Percentiles rank a stretch among this genome's conserved stretches.
Conservation (phyloP, 2,797 vertebrate species). For the Ceryle rudis region DNA sequence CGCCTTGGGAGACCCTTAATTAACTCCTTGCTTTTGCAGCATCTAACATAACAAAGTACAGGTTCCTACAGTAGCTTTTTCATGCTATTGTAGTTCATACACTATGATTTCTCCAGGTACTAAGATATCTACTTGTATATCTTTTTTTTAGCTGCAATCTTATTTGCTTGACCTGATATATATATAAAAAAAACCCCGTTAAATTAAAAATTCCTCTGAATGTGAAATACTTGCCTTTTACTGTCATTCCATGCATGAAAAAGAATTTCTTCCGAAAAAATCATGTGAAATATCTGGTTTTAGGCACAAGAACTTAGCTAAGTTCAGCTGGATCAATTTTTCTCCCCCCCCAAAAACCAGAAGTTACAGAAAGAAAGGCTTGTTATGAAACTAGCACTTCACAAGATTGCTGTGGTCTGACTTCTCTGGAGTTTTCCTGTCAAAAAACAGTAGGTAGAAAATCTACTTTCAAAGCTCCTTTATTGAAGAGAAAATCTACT, state of each 20-base stretch:
- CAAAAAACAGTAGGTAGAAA: background rate
- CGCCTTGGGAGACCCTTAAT: background rate
- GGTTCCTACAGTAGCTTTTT: background rate
- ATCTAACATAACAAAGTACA: background rate
- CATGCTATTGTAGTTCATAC: background rate
- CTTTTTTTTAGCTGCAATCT: background rate
- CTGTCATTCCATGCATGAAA: conserved; percentile 12
- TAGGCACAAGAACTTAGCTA: conserved; percentile 6
- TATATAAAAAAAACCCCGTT: background rate
- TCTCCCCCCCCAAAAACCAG: background rate
- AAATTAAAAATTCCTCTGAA: conserved; percentile 31
- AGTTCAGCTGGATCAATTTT: conserved; percentile 40
- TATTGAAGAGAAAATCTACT: background rate
- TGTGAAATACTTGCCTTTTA: conserved; percentile 20
- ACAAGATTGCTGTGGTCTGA: background rate
- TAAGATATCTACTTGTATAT: background rate
- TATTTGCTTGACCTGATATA: conserved; percentile 8
- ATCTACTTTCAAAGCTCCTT: background rate
- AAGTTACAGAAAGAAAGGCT: background rate
- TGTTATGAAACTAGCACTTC: conserved; percentile 1
- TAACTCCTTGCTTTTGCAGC: background rate
- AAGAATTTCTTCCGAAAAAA: conserved; percentile 32
- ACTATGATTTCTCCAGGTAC: background rate
- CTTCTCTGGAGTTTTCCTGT: background rate
- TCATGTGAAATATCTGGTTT: conserved; percentile 45